A percentile compares a stretch with the other conserved stretches of the same genome.
phyloP scores from a whole-genome alignment of 37 sponge, comb jelly and placozoan species.

The Geodia barretti region DNA sequence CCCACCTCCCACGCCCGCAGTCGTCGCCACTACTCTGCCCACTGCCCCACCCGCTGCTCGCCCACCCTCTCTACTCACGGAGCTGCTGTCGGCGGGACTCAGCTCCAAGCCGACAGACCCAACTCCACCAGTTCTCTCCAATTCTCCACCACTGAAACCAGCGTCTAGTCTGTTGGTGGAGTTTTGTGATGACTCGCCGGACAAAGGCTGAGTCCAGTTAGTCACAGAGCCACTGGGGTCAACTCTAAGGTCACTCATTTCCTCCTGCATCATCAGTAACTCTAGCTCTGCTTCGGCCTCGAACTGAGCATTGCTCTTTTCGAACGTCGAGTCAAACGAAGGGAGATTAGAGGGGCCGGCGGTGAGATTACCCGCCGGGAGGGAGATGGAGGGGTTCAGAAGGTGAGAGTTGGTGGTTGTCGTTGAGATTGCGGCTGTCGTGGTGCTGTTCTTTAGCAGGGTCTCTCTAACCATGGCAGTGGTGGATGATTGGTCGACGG shows the following conservation, averaged over 20 bases:
- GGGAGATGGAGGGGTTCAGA: neutral
- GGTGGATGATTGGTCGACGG: neutral
- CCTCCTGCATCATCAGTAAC: slow-evolving; percentile 75
- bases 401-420: neutral
- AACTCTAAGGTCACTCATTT: slow-evolving; percentile 60
- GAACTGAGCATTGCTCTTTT: slow-evolving; percentile 8
- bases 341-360: neutral
- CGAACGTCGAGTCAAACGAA: slow-evolving; percentile 38
- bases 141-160: neutral
- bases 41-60: neutral
- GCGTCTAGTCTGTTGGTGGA: no score
- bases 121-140: neutral
- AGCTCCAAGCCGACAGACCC: neutral
- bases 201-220: neutral
- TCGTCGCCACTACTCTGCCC: neutral
- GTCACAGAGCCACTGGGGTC: neutral
- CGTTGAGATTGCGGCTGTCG: neutral
- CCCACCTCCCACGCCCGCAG: slow-evolving; percentile 6
- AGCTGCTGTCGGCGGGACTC: neutral
- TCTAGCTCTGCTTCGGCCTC: slow-evolving; percentile 69
- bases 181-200: neutral
- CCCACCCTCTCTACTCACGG: neutral
- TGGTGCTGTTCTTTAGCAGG: neutral
- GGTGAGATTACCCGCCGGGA: neutral
- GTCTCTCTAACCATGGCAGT: neutral